Conservation (phyloP, 1,140 invertebrate species). For the Calephelis nemesis region DNA sequence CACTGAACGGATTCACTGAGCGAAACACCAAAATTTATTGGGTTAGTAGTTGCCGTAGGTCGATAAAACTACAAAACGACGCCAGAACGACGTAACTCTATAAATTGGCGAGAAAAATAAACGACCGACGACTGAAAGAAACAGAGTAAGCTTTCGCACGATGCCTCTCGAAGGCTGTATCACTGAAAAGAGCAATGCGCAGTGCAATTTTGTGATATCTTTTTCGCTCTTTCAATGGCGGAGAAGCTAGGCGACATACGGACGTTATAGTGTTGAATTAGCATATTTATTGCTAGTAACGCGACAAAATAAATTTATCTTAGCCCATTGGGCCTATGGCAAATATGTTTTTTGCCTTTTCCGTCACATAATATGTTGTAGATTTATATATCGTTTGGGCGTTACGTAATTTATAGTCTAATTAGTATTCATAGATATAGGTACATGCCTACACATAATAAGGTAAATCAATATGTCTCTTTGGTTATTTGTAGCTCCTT, state of each 20-base stretch:
- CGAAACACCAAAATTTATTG: slow-evolving; percentile 79
- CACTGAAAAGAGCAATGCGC: slow-evolving; percentile 74
- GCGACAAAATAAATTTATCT: slow-evolving; percentile 75
- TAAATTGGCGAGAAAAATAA: slow-evolving; percentile 56
- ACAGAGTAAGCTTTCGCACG: slow-evolving; percentile 62
- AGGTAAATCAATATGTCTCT: slow-evolving; percentile 3
- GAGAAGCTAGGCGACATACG: slow-evolving; percentile 71
- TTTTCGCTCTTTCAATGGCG: slow-evolving; percentile 74
- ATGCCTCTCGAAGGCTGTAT: slow-evolving; percentile 56
- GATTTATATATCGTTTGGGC: not conserved
- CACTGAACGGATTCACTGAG: slow-evolving; percentile 69
- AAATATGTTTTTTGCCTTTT: slow-evolving; percentile 49
- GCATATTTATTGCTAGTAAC: slow-evolving; percentile 77
- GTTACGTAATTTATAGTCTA: not conserved
- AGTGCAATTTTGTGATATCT: slow-evolving; percentile 78
- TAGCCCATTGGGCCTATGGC: slow-evolving; percentile 56
- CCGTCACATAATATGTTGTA: slow-evolving; percentile 41
- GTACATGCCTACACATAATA: slow-evolving; percentile 4
- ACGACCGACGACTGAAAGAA: slow-evolving; percentile 59
- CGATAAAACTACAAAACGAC: slow-evolving; percentile 69
- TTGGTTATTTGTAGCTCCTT: no score
- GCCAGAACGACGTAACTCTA: slow-evolving; percentile 62
- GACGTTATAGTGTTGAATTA: slow-evolving; percentile 76
- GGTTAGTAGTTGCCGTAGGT: slow-evolving; percentile 78
- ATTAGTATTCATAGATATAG: not conserved